Evolutionary conservation across 1,140 invertebrate genomes (phyloP).

Genomic region (Acromyrmex charruanus): DNA sequence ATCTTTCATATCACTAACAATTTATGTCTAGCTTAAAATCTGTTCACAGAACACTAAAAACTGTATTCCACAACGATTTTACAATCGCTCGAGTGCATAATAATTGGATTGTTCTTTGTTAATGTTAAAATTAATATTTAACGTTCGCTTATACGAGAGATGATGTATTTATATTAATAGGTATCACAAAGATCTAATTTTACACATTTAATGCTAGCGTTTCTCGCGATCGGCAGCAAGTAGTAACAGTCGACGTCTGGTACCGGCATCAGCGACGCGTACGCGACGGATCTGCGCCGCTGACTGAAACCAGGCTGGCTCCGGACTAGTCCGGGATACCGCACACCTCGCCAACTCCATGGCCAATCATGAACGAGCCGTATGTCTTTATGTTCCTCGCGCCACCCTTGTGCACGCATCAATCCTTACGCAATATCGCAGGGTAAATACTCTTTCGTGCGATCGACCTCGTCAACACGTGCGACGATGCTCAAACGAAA

Average conservation of each 20-base stretch:
- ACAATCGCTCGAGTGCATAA: not conserved
- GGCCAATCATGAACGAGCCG: slow-evolving; percentile 50
- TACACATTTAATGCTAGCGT: not conserved
- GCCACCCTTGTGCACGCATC: slow-evolving; percentile 38
- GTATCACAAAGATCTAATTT: slow-evolving; percentile 15
- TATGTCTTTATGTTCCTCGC: slow-evolving; percentile 44
- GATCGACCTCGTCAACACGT: not conserved
- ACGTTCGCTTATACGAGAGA: not conserved
- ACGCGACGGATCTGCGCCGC: slow-evolving; percentile 64
- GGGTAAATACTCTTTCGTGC: slow-evolving; percentile 12
- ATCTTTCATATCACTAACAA: slow-evolving; percentile 3
- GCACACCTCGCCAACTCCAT: slow-evolving; percentile 51
- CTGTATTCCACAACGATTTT: not conserved
- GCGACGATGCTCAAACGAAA: not conserved
- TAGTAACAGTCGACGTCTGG: slow-evolving; percentile 25
- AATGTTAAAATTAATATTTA: slow-evolving; percentile 6
- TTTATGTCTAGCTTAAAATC: not conserved
- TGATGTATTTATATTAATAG: not conserved
- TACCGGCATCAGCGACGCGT: slow-evolving; percentile 42
- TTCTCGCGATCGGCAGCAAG: slow-evolving; percentile 6
- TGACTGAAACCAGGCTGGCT: slow-evolving; percentile 61
- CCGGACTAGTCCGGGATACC: slow-evolving; percentile 43
- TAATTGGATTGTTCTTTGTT: not conserved
- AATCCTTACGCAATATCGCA: slow-evolving; percentile 51
- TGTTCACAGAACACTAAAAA: not conserved